Percentiles rank a stretch among this genome's conserved stretches.
Conservation (phyloP, 2,113 vertebrate genomes). For the Nothoprocta pentlandii region DNA sequence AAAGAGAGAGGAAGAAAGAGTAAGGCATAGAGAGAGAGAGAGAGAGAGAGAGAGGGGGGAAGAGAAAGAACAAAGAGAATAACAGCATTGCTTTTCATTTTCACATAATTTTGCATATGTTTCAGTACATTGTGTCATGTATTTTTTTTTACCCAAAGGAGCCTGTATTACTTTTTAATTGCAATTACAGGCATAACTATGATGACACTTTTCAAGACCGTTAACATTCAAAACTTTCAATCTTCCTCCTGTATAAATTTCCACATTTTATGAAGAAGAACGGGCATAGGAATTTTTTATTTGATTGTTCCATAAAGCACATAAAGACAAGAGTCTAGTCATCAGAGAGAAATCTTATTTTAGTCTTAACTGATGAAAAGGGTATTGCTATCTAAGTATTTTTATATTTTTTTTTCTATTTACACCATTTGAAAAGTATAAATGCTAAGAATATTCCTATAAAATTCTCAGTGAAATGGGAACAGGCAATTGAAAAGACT, state of each 20-base stretch:
- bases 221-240: neutral
- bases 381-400: rapidly evolving
- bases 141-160: neutral
- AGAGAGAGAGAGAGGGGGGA: rapidly evolving
- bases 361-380: neutral
- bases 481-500: neutral
- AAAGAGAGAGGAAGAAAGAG: no score
- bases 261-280: neutral
- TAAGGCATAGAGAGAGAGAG: no score
- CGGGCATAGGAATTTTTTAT: neutral
- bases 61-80: neutral
- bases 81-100: neutral
- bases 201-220: neutral
- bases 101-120: neutral
- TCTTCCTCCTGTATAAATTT: neutral
- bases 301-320: neutral
- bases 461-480: neutral
- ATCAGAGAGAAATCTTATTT: neutral
- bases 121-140: neutral
- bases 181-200: neutral
- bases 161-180: neutral
- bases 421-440: neutral
- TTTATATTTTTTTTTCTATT: neutral
- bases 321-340: neutral
- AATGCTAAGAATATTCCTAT: neutral